Evolutionary conservation across 2,113 vertebrate species (phyloP).

Genomic region (Excalfactoria chinensis): DNA sequence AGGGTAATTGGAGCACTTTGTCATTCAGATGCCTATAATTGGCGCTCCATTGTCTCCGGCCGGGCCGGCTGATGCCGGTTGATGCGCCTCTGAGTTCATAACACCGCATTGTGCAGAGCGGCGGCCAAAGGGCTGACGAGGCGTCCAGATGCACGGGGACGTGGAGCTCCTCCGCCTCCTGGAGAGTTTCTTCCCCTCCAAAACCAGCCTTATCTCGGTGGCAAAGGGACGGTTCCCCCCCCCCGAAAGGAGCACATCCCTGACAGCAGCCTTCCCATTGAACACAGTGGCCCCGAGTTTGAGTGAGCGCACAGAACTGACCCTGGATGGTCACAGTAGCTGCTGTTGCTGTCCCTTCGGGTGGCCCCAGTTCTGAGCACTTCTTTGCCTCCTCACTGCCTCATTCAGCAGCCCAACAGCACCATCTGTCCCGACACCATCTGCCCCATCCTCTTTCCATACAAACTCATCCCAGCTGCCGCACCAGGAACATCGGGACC

Average conservation of each 20-base stretch:
- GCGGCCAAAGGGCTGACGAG: conserved; percentile 62
- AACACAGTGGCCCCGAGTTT: not conserved
- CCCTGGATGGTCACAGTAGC: not conserved
- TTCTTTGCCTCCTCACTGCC: not conserved
- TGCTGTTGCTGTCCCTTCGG: not conserved
- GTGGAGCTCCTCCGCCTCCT: not conserved
- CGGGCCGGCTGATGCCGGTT: conserved; percentile 66
- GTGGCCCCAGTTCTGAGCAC: not conserved
- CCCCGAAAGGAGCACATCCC: not conserved
- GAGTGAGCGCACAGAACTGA: not conserved
- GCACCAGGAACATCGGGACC: not conserved
- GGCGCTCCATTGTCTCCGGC: conserved; percentile 77
- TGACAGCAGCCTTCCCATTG: not conserved
- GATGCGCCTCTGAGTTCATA: conserved; percentile 30
- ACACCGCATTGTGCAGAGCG: conserved; percentile 25
- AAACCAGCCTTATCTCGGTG: not conserved
- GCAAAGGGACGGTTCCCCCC: not conserved
- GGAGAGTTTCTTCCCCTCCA: not conserved
- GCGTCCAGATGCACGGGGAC: conserved; percentile 14
- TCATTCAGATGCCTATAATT: conserved; percentile 80
- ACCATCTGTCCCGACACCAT: not conserved
- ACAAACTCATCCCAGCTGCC: not conserved
- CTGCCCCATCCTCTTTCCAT: not conserved
- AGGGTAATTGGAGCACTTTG: conserved; percentile 82
- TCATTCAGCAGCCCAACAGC: not conserved